Evolutionary conservation across 2,888 invertebrate species (phyloP).

Genomic region (Alviniconcha strummeri): DNA sequence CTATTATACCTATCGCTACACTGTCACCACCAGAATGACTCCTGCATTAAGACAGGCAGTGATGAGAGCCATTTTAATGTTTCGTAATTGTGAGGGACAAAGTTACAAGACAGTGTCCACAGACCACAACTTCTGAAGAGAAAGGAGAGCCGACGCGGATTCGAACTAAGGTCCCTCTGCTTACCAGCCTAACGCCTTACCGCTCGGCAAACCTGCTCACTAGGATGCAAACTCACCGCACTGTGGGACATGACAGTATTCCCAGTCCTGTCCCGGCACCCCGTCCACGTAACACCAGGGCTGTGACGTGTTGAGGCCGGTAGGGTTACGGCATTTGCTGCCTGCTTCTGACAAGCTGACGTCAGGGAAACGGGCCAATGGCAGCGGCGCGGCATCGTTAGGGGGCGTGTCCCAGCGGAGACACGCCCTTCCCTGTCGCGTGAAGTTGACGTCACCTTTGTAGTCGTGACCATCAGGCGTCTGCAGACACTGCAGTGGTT

Average conservation of each 20-base stretch:
- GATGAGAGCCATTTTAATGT: too few relatives aligned
- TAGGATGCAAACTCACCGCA: neutral
- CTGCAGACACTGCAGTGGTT: slow-evolving; percentile 20
- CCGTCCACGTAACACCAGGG: slow-evolving; percentile 24
- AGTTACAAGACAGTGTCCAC: too few relatives aligned
- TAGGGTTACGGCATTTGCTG: slow-evolving; percentile 16
- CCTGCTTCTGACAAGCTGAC: neutral
- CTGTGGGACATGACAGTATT: neutral
- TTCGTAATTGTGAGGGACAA: too few relatives aligned
- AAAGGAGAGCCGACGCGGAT: too few relatives aligned
- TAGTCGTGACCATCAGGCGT: slow-evolving; percentile 18
- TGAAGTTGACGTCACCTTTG: slow-evolving; percentile 25
- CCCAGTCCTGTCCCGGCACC: neutral
- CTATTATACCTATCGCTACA: too few relatives aligned
- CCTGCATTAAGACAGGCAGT: too few relatives aligned
- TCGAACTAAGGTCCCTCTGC: too few relatives aligned
- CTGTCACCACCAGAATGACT: too few relatives aligned
- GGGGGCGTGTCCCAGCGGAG: slow-evolving; percentile 8
- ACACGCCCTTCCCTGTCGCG: slow-evolving; percentile 9
- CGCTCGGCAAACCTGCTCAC: too few relatives aligned
- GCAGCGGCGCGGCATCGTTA: neutral
- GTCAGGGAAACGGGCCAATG: slow-evolving; percentile 3
- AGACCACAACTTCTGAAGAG: too few relatives aligned
- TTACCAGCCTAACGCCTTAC: too few relatives aligned
- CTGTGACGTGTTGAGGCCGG: neutral